Base-by-base conservation (phyloP, 2,888 invertebrate genomes). In the Drosophila parthenogenetica region DNA sequence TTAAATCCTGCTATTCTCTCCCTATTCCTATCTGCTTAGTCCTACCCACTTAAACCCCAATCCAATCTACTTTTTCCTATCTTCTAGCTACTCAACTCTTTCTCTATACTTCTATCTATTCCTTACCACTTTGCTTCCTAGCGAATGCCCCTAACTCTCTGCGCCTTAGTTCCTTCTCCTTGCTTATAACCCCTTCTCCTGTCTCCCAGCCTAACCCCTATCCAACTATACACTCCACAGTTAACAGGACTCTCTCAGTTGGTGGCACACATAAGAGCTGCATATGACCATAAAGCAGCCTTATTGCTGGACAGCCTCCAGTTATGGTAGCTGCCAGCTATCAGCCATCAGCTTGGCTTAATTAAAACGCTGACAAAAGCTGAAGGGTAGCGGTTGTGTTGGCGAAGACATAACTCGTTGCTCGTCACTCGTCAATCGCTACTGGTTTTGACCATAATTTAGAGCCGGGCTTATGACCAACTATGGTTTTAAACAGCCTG, bases 321-420 rank as follows among this genome's bases (percentile, higher is more conserved):
- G 58, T 58, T 77, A 78, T 60, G 75, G 73, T 64, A 57, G 57
- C 51, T 57, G 39, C 29, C 50, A 53, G 59, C 50, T 60, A 78
- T 68, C 61, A 57, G 53, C 48, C 57, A 39, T 35, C 51, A 60
- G 53, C 48, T 51, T 75, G 77, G 77, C 79, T 79, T 77, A 77
- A 77, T 84, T 84, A 84, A 84, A 84, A 73, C 73, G 72, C 53
- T 37, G 16, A 25, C 48, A 17, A 32, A 43, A 43, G 58, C 29
- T 42, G 35, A 53, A 40, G 50, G 49, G 50, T 58, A 42, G 50
- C 49, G 8, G 29, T 8, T 8, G 5, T n/a, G 37, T 29, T 5
- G 11, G 37, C 37, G 17, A 45, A 43, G 19, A 25, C 32, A 37
- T 49, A 45, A 39, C 65, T 60, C 69, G 63, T 55, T 17, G 8